phyloP scores from a whole-genome alignment of 2,797 vertebrate genomes.

The Pyrocephalus nanus region DNA sequence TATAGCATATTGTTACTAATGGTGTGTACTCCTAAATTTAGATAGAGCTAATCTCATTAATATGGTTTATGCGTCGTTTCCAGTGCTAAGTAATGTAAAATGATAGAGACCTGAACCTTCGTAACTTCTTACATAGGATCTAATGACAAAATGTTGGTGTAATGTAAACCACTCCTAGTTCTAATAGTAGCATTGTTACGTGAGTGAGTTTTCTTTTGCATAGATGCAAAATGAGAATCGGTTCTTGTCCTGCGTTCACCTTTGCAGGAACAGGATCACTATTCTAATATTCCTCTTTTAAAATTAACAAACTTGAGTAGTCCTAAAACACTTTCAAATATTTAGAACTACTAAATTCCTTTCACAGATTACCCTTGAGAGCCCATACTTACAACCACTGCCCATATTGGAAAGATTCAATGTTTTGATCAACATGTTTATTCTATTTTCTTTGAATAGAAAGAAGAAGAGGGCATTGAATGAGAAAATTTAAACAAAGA shows the following conservation, averaged over 20 bases:
- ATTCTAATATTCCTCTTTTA: not conserved
- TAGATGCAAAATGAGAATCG: not conserved
- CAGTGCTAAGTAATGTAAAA: not conserved
- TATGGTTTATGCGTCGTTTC: not conserved
- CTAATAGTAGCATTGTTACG: not conserved
- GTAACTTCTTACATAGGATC: not conserved
- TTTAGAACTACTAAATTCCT: not conserved
- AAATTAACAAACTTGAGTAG: not conserved
- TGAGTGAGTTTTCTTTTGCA: not conserved
- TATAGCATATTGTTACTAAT: not conserved
- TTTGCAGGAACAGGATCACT: not conserved
- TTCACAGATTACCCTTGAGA: not conserved
- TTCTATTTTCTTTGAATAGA: not conserved
- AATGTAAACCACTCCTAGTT: not conserved
- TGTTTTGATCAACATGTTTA: not conserved
- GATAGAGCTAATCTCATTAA: not conserved
- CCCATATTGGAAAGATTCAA: not conserved
- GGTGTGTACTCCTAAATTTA: not conserved
- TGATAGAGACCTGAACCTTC: not conserved
- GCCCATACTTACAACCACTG: not conserved
- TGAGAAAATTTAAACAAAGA: not conserved
- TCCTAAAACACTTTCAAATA: not conserved
- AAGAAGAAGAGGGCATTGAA: not conserved
- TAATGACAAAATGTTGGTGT: not conserved
- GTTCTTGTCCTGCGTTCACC: not conserved